Conservation (phyloP, 2,113 vertebrate species). For the Lepus europaeus region DNA sequence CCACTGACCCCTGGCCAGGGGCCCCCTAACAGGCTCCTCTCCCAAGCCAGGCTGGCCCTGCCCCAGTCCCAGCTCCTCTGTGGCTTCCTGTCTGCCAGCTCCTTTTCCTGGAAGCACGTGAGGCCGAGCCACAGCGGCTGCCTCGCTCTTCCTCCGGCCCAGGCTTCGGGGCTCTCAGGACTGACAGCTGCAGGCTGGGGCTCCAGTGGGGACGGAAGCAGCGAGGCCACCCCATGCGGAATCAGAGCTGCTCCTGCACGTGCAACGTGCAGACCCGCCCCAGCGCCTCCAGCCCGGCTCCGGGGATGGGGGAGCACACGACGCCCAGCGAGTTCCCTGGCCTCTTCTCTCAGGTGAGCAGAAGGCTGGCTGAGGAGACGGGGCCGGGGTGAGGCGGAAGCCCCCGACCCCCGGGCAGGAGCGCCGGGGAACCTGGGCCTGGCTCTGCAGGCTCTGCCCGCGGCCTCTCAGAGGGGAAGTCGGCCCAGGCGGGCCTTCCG, state of each 20-base stretch:
- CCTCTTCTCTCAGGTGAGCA: neutral
- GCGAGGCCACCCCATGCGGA: neutral
- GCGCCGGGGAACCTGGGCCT: neutral
- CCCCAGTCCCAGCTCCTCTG: slow-evolving; percentile 7
- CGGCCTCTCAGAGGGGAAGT: slow-evolving; percentile 66
- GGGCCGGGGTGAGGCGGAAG: neutral
- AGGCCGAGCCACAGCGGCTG: neutral
- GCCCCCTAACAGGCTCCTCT: neutral
- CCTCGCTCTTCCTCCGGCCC: neutral
- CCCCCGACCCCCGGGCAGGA: rapidly evolving
- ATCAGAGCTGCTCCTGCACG: neutral
- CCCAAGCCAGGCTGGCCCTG: slow-evolving; percentile 28
- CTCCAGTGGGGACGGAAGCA: neutral
- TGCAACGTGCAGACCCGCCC: neutral
- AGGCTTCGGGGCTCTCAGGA: neutral
- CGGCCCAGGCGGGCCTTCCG: slow-evolving; percentile 68
- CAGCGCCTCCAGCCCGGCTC: neutral
- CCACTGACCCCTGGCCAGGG: slow-evolving; percentile 6
- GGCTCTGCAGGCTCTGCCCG: slow-evolving; percentile 43
- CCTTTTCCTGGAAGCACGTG: neutral
- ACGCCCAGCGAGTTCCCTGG: neutral
- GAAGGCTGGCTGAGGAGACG: neutral
- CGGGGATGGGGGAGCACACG: rapidly evolving
- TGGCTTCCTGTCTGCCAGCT: neutral
- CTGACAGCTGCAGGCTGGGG: neutral